Base-by-base conservation (phyloP, 2,797 vertebrate species). In the Oryzias sinensis region DNA sequence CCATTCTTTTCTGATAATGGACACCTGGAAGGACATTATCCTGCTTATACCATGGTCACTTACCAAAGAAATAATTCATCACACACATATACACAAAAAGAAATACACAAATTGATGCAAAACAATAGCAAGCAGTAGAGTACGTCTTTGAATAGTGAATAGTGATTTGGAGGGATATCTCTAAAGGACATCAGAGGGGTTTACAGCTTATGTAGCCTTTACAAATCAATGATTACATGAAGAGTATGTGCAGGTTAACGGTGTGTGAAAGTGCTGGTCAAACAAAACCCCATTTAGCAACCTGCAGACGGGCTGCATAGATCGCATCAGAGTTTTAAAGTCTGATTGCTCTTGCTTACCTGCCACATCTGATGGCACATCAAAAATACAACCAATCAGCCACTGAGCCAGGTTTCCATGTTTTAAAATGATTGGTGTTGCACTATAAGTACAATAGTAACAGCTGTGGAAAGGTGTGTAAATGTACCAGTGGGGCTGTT, bases 191-290 rank as follows among this genome's bases (percentile, higher is more conserved):
- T 84, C 76, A 24, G 77, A 66, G 79, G 65, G 62, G 59, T 82
- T 87, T 81, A 81, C 82, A 77, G 78, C 74, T 80, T 63, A 40
- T 72, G 80, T 68, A 74, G 75, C 77, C 78, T 84, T 81, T 81
- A 67, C 73, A 74, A 90, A 88, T 90, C 77, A 66, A 89, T 90
- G 87, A 86, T 56, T 74, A 85, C 76, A 76, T 51, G 59, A 79
- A 81, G 71, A 86, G 74, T 68, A 55, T 29, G 67, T 68, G 80
- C 79, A 66, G 84, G 82, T 86, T 88, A 87, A 91, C 88, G 86
- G 75, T 5, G 66, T 82, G 83, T 87, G 87, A 88, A 84, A 71
- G 60, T 68, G 81, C 67, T 65, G 70, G 74, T 79, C 82, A 76
- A 77, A 81, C 79, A 74, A 79, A 86, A 88, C 87, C 68, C 65